phyloP scores from a whole-genome alignment of 2,113 vertebrate species.

The Pluvialis apricaria region DNA sequence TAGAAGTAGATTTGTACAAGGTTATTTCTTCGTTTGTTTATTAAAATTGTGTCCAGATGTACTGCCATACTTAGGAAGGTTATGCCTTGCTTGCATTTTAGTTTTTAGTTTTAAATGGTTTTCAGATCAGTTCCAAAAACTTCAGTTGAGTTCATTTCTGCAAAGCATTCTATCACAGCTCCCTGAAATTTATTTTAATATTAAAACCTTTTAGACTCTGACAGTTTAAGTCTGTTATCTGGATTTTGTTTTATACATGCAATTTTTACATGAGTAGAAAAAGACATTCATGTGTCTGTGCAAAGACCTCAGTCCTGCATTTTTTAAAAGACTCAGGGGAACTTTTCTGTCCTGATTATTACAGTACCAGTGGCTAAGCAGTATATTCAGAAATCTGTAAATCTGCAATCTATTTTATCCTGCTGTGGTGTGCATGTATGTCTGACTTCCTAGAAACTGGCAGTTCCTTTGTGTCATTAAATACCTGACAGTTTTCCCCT shows the following conservation, averaged over 20 bases:
- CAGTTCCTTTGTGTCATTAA: not conserved
- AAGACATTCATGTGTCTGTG: not conserved
- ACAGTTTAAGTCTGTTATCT: not conserved
- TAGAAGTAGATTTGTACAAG: not conserved
- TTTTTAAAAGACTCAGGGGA: not conserved
- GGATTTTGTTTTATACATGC: not conserved
- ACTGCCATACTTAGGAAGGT: not conserved
- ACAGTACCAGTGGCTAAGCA: not conserved
- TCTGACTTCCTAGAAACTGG: not conserved
- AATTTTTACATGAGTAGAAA: not conserved
- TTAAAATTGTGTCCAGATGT: not conserved
- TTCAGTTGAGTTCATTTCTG: not conserved
- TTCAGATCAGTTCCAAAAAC: not conserved
- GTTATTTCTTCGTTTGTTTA: not conserved
- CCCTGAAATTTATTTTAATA: not conserved
- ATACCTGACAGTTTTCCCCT: not conserved
- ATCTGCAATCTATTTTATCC: not conserved
- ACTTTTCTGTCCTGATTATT: not conserved
- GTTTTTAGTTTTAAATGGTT: not conserved
- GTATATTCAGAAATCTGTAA: not conserved
- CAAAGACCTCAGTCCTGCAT: not conserved
- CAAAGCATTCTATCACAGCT: not conserved
- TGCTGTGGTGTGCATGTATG: not conserved
- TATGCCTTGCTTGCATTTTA: not conserved
- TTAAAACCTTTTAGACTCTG: not conserved